Evolutionary conservation across 2,888 invertebrate species (phyloP).

Genomic region (Hyposoter dolosus): DNA sequence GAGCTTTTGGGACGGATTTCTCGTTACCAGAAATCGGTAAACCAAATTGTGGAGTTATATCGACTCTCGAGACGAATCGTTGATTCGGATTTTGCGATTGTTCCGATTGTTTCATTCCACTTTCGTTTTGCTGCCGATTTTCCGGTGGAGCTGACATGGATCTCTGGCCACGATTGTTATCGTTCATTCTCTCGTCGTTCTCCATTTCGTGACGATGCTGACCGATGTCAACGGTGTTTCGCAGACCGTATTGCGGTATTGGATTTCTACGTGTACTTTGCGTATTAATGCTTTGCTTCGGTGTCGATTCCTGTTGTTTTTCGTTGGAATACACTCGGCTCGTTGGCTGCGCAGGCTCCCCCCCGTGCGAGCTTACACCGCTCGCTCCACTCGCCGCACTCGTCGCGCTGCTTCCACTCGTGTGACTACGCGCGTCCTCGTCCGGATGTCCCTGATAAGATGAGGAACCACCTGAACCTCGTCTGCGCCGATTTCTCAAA

Average conservation of each 20-base stretch:
- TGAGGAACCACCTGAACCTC: conserved; percentile 70
- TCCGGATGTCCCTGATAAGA: conserved; percentile 78
- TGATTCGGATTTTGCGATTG: conserved; percentile 75
- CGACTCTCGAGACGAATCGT: conserved; percentile 80
- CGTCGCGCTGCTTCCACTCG: conserved; percentile 81
- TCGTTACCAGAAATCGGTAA: conserved; percentile 72
- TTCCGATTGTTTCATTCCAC: conserved; percentile 71
- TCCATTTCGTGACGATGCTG: conserved; percentile 87
- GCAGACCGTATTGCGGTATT: conserved; percentile 89
- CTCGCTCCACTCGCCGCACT: conserved; percentile 80
- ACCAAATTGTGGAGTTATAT: conserved; percentile 82
- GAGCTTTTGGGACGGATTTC: conserved; percentile 70
- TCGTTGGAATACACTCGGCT: background rate
- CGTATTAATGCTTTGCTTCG: conserved; percentile 26
- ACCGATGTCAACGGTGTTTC: conserved; percentile 93
- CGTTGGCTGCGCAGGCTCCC: conserved; percentile 73
- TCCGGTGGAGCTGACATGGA: conserved; percentile 93
- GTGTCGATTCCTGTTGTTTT: background rate
- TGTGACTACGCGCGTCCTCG: conserved; percentile 82
- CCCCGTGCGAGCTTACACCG: conserved; percentile 80
- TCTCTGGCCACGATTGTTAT: conserved; percentile 87
- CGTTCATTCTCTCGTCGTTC: conserved; percentile 85
- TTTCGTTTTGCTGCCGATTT: conserved; percentile 84
- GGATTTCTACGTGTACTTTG: conserved; percentile 77
- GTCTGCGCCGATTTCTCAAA: conserved; percentile 76